A percentile compares a stretch with the other conserved stretches of the same genome.
These are phyloP conservation scores for Pelvicachromis taeniatus DNA, from an alignment of 2,113 vertebrate genomes.

Conservation along the genomic window DNA sequence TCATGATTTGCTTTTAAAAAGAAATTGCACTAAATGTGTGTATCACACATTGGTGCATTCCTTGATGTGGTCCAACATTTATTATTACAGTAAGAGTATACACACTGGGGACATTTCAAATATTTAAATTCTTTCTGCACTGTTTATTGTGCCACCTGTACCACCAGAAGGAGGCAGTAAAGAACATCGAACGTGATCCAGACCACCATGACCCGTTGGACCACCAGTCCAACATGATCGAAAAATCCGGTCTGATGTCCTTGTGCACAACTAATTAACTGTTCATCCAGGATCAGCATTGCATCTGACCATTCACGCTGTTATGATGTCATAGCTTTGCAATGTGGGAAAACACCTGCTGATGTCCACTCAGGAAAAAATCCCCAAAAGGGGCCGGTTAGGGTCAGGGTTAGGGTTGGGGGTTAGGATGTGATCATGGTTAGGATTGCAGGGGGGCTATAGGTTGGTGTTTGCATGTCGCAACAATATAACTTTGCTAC, in stretches of 20 bases:
- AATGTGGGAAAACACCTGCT: not conserved
- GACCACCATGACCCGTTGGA: not conserved
- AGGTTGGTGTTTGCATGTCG: not conserved
- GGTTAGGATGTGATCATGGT: not conserved
- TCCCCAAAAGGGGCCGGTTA: not conserved
- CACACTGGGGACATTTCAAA: not conserved
- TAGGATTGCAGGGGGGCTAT: not conserved
- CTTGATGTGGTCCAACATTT: not conserved
- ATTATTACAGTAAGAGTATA: conserved; percentile 12
- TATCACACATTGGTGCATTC: not conserved
- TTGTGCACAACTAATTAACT: not conserved
- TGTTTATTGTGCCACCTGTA: not conserved
- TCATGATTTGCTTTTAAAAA: not conserved
- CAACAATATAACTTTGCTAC: not conserved
- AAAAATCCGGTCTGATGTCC: not conserved
- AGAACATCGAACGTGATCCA: not conserved
- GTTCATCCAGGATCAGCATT: not conserved
- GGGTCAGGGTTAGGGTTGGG: not conserved
- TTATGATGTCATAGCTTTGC: not conserved
- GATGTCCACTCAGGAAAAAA: not conserved
- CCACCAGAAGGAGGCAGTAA: not conserved
- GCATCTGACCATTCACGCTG: not conserved
- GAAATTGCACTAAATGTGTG: not conserved
- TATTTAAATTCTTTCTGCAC: not conserved
- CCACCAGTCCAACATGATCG: not conserved